Conservation (phyloP, 2,888 invertebrate species). For the Phortica magna region DNA sequence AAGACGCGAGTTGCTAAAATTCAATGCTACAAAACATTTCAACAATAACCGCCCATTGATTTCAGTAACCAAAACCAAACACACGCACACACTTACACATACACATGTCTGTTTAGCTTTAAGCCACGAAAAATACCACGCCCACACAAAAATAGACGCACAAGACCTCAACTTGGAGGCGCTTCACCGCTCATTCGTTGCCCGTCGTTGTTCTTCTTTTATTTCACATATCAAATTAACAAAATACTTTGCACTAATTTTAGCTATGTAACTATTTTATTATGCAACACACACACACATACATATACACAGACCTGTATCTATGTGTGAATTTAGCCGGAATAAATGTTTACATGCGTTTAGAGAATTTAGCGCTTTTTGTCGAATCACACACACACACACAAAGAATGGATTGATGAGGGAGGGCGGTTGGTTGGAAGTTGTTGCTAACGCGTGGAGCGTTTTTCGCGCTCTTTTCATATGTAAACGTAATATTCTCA, state of each 20-base stretch:
- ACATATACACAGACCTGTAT: neutral
- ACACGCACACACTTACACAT: neutral
- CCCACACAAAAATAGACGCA: neutral
- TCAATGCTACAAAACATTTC: constrained; percentile 14
- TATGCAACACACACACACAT: constrained; percentile 12
- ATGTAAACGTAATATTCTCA: constrained; percentile 58
- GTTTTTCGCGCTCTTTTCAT: constrained; percentile 21
- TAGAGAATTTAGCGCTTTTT: constrained; percentile 12
- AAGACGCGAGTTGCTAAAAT: neutral
- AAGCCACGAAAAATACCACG: neutral
- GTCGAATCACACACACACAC: neutral
- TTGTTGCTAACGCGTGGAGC: neutral
- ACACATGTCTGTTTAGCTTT: neutral
- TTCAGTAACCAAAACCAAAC: neutral
- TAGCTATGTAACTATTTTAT: constrained; percentile 30
- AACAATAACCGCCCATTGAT: constrained; percentile 31
- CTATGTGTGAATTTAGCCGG: constrained; percentile 3
- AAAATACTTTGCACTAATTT: constrained; percentile 33
- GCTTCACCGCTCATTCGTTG: neutral
- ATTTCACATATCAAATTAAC: constrained; percentile 33
- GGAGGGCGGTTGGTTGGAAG: neutral
- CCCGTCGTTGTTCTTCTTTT: neutral
- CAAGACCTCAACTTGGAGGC: neutral
- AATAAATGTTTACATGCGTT: constrained; percentile 16
- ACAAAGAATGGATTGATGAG: neutral